Evolutionary conservation across 2,113 vertebrate species (phyloP), one percentile per base, ranked within the genome.

Genomic region (Arothron firmamentum): DNA sequence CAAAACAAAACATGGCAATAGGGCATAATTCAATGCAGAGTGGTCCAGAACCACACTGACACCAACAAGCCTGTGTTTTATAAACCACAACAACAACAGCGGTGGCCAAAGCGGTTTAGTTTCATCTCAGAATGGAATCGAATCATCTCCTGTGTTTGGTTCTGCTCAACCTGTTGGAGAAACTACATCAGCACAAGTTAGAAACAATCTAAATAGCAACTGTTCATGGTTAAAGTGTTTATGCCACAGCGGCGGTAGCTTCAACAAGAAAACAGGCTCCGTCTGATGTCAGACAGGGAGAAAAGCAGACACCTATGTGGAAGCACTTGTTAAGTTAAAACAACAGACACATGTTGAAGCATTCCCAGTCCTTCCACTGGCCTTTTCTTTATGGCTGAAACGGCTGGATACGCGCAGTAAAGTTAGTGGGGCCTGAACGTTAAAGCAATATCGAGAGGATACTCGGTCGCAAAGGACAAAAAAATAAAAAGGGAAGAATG

Each of bases 281-380:
- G 66, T 84, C 83, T 82, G 67, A 70, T 68, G 77, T 80, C 50
- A 50, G 78, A 86, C 80, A 77, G 78, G 77, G 75, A 69, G 57
- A 77, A 73, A 50, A 62, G 63, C 85, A 86, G 66, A 77, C 72
- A 72, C 87, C 86, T 87, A 89, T 86, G 86, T 87, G 89, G 88
- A 86, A 84, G 78, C 80, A 88, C 89, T 88, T 91, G 89, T 88
- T 88, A 87, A 78, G 57, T 70, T 79, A 72, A 87, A 47, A 87
- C 74, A 80, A 74, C 79, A 88, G 79, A 74, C 86, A 90, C 90
- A 90, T 89, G 89, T 89, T 85, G 78, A 88, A 84, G 77, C 82
- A 84, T 87, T 91, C 81, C 83, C 82, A 34, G 70, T 75, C 62
- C 85, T 79, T 79, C 77, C 69, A 58, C 62, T 80, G 84, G 80